phyloP scores from a whole-genome alignment of 2,113 vertebrate genomes.

The Pelobates fuscus region DNA sequence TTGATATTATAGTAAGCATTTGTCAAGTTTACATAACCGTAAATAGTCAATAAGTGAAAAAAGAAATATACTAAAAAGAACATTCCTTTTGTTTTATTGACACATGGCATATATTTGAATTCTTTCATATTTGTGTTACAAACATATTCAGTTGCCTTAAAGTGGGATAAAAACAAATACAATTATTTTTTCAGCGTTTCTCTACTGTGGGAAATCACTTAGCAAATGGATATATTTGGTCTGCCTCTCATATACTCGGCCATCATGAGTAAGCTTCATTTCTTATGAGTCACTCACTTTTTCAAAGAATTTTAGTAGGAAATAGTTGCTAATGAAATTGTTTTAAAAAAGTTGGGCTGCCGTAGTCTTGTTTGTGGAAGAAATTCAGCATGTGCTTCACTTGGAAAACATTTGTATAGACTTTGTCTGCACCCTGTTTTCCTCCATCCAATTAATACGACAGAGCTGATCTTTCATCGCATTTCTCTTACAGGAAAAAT shows the following conservation, averaged over 20 bases:
- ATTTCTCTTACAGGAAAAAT: slow-evolving; percentile 36
- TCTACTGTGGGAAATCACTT: too few relatives aligned
- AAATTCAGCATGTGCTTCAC: slow-evolving; percentile 20
- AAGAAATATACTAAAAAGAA: too few relatives aligned
- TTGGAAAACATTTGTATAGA: slow-evolving; percentile 29
- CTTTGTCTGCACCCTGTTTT: slow-evolving; percentile 22
- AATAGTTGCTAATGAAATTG: slow-evolving; percentile 7
- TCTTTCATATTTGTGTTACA: too few relatives aligned
- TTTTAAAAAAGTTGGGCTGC: slow-evolving; percentile 12
- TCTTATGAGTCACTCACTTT: not conserved
- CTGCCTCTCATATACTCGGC: not conserved
- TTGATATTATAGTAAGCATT: too few relatives aligned
- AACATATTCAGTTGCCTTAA: too few relatives aligned
- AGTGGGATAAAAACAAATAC: too few relatives aligned
- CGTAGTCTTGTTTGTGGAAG: slow-evolving; percentile 30
- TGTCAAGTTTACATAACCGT: too few relatives aligned
- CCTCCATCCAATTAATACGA: slow-evolving; percentile 17
- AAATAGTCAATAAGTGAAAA: too few relatives aligned
- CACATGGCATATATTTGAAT: too few relatives aligned
- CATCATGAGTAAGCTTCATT: slow-evolving; percentile 9
- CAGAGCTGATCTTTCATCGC: slow-evolving; percentile 33
- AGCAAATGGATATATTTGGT: too few relatives aligned
- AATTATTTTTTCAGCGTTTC: too few relatives aligned
- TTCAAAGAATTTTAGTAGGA: slow-evolving; percentile 15
- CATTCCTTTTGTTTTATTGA: too few relatives aligned